Conservation (phyloP, 92 coral and sea anemone species). For the Umimayanthus chanpuru region DNA sequence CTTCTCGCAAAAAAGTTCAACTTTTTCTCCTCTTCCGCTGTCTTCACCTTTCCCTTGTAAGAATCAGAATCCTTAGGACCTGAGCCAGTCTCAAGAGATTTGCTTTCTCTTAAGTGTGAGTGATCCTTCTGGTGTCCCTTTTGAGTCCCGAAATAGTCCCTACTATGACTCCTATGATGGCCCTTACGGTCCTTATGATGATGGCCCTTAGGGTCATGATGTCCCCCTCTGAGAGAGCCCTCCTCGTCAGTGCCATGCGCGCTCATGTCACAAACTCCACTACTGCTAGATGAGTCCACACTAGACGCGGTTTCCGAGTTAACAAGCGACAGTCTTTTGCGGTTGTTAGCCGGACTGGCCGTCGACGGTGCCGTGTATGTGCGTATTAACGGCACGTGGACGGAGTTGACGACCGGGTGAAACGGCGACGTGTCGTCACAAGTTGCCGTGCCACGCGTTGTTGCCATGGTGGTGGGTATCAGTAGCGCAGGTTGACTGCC, state of each 20-base stretch:
- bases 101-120: not conserved
- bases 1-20: slow-evolving; percentile 64
- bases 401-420: slow-evolving; percentile 61
- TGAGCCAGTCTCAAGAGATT: not conserved
- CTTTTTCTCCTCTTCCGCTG: slow-evolving; percentile 71
- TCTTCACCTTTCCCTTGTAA: slow-evolving; percentile 46
- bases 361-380: slow-evolving; percentile 57
- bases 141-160: slow-evolving; percentile 33
- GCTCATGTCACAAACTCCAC: slow-evolving; percentile 75
- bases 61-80: slow-evolving; percentile 8
- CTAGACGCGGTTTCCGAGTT: slow-evolving; percentile 74
- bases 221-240: slow-evolving; percentile 57
- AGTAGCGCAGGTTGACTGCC: slow-evolving; percentile 95
- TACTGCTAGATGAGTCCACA: slow-evolving; percentile 73
- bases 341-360: slow-evolving; percentile 59
- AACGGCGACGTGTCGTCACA: slow-evolving; percentile 73
- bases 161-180: slow-evolving; percentile 41
- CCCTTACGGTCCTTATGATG: slow-evolving; percentile 35
- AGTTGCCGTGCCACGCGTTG: slow-evolving; percentile 41
- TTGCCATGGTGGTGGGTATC: slow-evolving; percentile 82
- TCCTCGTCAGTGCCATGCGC: slow-evolving; percentile 72
- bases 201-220: slow-evolving; percentile 36
- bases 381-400: slow-evolving; percentile 52
- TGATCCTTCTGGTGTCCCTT: slow-evolving; percentile 34
- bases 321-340: slow-evolving; percentile 69